Conservation (phyloP, 2,888 invertebrate genomes). For the Petrophora chlorosata region DNA sequence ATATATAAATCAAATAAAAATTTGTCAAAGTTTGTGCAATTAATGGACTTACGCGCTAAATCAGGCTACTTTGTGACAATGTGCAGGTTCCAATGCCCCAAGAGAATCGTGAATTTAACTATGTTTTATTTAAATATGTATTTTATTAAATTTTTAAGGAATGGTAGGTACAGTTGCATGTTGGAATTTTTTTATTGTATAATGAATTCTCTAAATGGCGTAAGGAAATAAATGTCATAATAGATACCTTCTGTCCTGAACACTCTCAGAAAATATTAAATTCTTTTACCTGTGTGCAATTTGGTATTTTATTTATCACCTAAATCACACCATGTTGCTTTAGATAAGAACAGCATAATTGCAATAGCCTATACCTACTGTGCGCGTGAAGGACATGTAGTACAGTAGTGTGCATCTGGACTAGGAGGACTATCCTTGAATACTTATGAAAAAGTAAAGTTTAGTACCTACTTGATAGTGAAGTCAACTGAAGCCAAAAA, state of each 20-base stretch:
- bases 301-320: slow-evolving; percentile 33
- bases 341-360: too few species aligned
- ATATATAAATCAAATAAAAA: slow-evolving; percentile 12
- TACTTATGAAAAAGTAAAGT: too few species aligned
- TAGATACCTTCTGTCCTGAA: slow-evolving; percentile 26
- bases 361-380: too few species aligned
- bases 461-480: too few species aligned
- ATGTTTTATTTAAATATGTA: slow-evolving; percentile 26
- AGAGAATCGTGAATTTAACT: slow-evolving; percentile 31
- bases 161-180: slow-evolving; percentile 2
- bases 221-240: background rate
- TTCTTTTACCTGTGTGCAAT: slow-evolving; percentile 66
- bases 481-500: too few species aligned
- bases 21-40: slow-evolving; percentile 8
- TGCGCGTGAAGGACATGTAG: too few species aligned
- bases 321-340: background rate
- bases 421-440: too few species aligned
- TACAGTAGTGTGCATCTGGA: too few species aligned
- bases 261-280: slow-evolving; percentile 45
- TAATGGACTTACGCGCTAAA: background rate
- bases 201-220: slow-evolving; percentile 7
- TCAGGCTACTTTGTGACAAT: slow-evolving; percentile 14
- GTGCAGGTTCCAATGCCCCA: slow-evolving; percentile 76
- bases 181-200: slow-evolving; percentile 7
- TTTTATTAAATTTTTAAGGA: slow-evolving; percentile 6